Evolutionary conservation across 1,140 invertebrate species (phyloP).

Genomic region (Formica selysi): DNA sequence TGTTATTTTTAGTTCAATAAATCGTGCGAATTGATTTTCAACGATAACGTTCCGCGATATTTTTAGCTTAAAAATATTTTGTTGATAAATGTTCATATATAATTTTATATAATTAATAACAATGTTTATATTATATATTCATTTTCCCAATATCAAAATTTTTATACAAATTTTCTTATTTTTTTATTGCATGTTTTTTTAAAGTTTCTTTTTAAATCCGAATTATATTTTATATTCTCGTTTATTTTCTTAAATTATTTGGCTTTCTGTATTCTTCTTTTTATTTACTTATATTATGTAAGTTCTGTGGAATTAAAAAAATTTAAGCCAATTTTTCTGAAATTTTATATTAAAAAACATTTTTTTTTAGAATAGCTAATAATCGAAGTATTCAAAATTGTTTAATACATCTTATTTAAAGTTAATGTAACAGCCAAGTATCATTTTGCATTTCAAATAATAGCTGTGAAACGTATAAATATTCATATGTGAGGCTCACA

Average conservation of each 20-base stretch:
- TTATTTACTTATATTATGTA: not conserved
- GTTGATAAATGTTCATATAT: not conserved
- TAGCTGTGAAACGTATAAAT: conserved; percentile 30
- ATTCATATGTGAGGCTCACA: conserved; percentile 21
- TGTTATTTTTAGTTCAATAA: not conserved
- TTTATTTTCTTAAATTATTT: not conserved
- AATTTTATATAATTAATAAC: not conserved
- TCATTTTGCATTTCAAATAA: conserved; percentile 50
- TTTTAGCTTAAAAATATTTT: not conserved
- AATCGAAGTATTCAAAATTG: conserved; percentile 3
- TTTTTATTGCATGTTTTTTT: not conserved
- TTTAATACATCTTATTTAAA: conserved; percentile 17
- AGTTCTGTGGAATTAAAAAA: not conserved
- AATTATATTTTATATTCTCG: not conserved
- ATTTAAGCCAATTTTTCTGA: not conserved
- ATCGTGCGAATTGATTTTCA: not conserved
- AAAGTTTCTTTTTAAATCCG: not conserved
- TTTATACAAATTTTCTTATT: not conserved
- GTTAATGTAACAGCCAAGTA: conserved; percentile 5
- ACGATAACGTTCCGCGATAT: not conserved
- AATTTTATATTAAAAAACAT: not conserved
- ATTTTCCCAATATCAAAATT: not conserved
- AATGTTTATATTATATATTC: not conserved
- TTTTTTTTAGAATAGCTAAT: not conserved
- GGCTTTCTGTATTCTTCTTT: not conserved